Percentiles rank a stretch among this genome's conserved stretches.
Conservation (phyloP, 2,113 vertebrate genomes). For the Hoplias malabaricus region DNA sequence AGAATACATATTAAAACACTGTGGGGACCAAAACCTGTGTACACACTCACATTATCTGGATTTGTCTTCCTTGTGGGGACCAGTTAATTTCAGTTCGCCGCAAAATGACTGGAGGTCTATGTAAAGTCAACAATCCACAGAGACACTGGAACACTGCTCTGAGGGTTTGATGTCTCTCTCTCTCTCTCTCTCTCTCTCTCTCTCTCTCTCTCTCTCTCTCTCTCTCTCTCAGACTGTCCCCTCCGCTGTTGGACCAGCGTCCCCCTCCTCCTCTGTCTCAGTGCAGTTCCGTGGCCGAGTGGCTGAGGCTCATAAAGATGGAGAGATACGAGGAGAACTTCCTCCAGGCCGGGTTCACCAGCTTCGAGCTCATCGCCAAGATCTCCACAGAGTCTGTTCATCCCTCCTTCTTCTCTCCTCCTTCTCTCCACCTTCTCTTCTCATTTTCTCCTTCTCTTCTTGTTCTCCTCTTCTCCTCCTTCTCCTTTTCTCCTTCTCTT, state of each 20-base stretch:
- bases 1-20: neutral
- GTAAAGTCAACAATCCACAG: too few relatives aligned
- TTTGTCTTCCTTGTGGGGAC: too few relatives aligned
- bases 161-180: too few relatives aligned
- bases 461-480: neutral
- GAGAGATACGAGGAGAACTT: constrained; percentile 72
- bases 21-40: neutral
- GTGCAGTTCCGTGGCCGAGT: constrained; percentile 66
- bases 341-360: constrained; percentile 67
- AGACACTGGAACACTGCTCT: too few relatives aligned
- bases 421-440: too few relatives aligned
- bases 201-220: neutral
- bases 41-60: too few relatives aligned
- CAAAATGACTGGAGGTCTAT: too few relatives aligned
- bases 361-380: constrained; percentile 63
- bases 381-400: constrained; percentile 66
- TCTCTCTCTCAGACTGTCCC: constrained; percentile 44
- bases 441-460: neutral
- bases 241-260: constrained; percentile 64
- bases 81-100: too few relatives aligned
- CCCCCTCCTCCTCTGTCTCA: constrained; percentile 57
- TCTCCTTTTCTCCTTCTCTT: too few relatives aligned
- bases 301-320: constrained; percentile 74
- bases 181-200: constrained; percentile 15
- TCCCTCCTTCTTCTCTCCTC: neutral